Evolutionary conservation across 92 coral and sea anemone genomes (phyloP).

Genomic region (Diadumene lineata): DNA sequence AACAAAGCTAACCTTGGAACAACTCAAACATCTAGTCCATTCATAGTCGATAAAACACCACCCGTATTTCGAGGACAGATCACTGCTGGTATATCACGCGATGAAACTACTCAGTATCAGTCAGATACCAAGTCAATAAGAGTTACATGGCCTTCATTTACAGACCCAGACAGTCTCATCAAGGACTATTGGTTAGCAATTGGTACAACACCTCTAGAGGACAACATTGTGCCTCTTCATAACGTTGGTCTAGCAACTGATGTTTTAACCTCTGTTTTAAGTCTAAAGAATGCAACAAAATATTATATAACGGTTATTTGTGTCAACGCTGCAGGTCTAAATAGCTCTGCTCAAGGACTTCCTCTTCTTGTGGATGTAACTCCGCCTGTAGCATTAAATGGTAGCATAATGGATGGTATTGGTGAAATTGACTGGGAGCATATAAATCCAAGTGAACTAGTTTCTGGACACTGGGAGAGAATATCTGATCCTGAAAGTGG

Average conservation of each 20-base stretch:
- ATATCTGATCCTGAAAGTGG: constrained; percentile 83
- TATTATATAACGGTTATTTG: constrained; percentile 78
- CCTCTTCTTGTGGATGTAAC: constrained; percentile 69
- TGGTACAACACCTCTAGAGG: constrained; percentile 60
- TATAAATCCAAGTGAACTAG: constrained; percentile 41
- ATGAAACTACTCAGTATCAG: constrained; percentile 50
- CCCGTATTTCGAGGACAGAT: constrained; percentile 62
- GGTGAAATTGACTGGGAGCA: constrained; percentile 61
- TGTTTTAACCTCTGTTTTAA: constrained; percentile 32
- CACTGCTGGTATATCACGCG: constrained; percentile 47
- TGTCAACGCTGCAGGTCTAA: constrained; percentile 79
- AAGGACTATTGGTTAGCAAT: constrained; percentile 61
- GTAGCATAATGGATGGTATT: constrained; percentile 74
- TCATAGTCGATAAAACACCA: constrained; percentile 65
- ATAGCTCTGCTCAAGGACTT: constrained; percentile 40
- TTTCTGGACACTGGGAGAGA: constrained; percentile 82
- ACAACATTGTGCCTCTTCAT: constrained; percentile 58
- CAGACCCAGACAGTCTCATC: constrained; percentile 71
- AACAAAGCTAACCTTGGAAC: constrained; percentile 78
- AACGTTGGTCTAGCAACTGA: constrained; percentile 59
- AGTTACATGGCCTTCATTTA: constrained; percentile 74
- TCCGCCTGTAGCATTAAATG: constrained; percentile 65
- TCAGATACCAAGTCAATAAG: constrained; percentile 44
- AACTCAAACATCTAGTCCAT: constrained; percentile 38
- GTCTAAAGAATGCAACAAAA: constrained; percentile 47